phyloP scores from a whole-genome alignment of 2,113 vertebrate species.

The Panurus biarmicus region DNA sequence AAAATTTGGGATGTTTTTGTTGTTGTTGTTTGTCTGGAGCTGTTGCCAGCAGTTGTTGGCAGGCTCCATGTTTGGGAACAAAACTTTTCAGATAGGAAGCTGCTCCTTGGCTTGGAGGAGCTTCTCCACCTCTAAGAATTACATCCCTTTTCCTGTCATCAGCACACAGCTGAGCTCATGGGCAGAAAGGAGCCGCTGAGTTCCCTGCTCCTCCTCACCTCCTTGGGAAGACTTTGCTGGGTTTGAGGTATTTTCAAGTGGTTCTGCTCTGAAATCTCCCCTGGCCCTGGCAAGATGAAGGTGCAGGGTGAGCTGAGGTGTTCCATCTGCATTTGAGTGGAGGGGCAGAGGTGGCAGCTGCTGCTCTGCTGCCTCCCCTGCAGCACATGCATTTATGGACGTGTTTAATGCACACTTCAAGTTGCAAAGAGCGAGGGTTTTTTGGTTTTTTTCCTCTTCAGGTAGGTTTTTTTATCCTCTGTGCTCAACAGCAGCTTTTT shows the following conservation, averaged over 20 bases:
- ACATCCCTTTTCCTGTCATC: background rate
- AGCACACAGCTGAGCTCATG: background rate
- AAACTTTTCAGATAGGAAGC: background rate
- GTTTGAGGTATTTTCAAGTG: background rate
- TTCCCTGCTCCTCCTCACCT: background rate
- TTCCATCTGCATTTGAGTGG: background rate
- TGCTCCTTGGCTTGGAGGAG: background rate
- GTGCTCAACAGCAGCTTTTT: background rate
- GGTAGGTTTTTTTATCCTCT: background rate
- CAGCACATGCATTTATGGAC: background rate
- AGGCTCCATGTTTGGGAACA: background rate
- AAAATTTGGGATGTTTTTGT: background rate
- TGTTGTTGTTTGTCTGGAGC: background rate
- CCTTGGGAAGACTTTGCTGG: background rate
- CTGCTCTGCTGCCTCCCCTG: background rate
- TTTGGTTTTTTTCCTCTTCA: background rate
- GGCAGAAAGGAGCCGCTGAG: background rate
- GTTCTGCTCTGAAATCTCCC: background rate
- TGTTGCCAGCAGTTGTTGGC: background rate
- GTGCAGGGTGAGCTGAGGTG: background rate
- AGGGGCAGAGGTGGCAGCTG: constrained; percentile 18
- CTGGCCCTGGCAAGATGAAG: background rate
- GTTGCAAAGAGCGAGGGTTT: background rate
- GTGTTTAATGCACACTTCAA: background rate
- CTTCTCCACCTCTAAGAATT: background rate